Conservation (phyloP, 2,113 vertebrate species). For the Dendropsophus ebraccatus region DNA sequence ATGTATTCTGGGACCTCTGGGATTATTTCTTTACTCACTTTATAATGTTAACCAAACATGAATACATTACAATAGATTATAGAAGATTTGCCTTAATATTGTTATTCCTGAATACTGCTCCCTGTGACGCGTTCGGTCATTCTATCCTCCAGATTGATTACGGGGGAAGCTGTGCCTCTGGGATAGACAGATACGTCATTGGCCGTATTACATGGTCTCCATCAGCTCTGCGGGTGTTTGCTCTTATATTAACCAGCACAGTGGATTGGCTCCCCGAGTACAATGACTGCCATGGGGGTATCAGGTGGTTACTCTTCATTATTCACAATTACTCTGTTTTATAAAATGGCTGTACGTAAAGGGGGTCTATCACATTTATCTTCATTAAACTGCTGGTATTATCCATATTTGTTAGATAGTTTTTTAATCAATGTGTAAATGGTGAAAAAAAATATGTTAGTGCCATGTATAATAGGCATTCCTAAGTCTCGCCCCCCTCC, state of each 20-base stretch:
- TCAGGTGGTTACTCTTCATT: neutral
- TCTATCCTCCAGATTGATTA: constrained; percentile 19
- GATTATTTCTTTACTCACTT: neutral
- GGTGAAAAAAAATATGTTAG: too few species aligned
- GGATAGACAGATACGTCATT: constrained; percentile 2
- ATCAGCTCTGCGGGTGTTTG: neutral
- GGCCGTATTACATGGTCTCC: neutral
- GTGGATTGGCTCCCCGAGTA: neutral
- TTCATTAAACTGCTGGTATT: too few species aligned
- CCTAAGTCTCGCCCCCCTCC: too few species aligned
- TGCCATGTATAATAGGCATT: too few species aligned
- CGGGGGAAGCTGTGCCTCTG: neutral
- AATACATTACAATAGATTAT: neutral
- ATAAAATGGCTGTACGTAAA: neutral
- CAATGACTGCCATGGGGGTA: neutral
- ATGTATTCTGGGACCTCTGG: neutral
- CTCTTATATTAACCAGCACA: neutral
- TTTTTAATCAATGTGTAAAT: too few species aligned
- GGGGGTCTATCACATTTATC: neutral
- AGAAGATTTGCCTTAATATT: neutral
- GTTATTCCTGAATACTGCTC: neutral
- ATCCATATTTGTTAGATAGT: too few species aligned
- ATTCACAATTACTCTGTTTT: neutral
- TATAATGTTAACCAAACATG: neutral
- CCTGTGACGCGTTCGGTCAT: constrained; percentile 18